phyloP scores from a whole-genome alignment of 1,140 invertebrate species.

The Diuraphis noxia region DNA sequence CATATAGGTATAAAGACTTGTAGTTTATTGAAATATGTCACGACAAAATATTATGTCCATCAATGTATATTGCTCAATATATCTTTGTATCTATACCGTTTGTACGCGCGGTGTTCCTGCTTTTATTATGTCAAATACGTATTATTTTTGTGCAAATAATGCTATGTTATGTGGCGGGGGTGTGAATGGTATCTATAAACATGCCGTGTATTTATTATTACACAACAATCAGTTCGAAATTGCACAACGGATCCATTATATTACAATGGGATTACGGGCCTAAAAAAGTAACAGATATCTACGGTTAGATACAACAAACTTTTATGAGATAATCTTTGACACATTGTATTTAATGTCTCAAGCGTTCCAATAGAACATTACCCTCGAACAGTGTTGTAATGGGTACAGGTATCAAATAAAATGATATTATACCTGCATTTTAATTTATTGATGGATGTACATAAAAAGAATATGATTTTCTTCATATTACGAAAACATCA shows the following conservation, averaged over 20 bases:
- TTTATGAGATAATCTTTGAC: neutral
- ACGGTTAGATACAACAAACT: neutral
- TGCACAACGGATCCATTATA: neutral
- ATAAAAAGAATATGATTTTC: neutral
- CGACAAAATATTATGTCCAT: neutral
- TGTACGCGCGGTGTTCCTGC: neutral
- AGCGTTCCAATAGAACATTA: neutral
- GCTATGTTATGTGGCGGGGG: neutral
- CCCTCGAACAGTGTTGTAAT: neutral
- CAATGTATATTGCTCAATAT: slow-evolving; percentile 5
- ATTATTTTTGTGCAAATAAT: slow-evolving; percentile 12
- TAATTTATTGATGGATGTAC: neutral
- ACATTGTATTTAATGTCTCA: neutral
- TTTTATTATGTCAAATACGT: neutral
- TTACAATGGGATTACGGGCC: neutral
- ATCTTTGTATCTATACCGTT: no score
- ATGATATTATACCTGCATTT: neutral
- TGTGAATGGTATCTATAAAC: neutral
- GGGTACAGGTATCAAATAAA: neutral
- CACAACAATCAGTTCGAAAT: neutral
- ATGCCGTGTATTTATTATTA: neutral
- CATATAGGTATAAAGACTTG: no score
- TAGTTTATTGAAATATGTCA: neutral
- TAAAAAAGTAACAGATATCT: neutral
- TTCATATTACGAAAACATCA: neutral